phyloP scores from a whole-genome alignment of 2,113 vertebrate species.

The Austrofundulus limnaeus region DNA sequence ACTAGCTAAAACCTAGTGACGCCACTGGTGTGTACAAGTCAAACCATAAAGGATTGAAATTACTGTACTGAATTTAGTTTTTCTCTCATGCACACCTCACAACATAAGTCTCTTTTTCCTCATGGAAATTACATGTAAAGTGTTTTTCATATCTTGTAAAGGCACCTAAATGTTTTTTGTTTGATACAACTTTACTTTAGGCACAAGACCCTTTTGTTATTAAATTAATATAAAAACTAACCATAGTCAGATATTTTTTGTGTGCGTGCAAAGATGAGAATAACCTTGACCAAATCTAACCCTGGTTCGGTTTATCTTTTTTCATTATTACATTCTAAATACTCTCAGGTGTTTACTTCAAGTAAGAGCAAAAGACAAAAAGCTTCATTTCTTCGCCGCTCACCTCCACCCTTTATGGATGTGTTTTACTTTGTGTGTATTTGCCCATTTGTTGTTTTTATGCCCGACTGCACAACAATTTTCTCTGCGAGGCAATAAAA shows the following conservation, averaged over 20 bases:
- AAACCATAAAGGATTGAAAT: too few relatives aligned
- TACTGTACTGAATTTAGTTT: too few relatives aligned
- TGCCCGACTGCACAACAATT: slow-evolving; percentile 37
- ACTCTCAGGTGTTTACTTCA: slow-evolving; percentile 7
- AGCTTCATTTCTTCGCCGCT: slow-evolving; percentile 9
- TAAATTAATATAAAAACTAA: background rate
- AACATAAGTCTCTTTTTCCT: too few relatives aligned
- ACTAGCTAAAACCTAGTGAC: too few relatives aligned
- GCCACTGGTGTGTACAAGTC: too few relatives aligned
- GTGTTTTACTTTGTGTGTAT: background rate
- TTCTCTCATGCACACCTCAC: too few relatives aligned
- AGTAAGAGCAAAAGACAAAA: slow-evolving; percentile 14
- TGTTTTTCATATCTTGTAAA: background rate
- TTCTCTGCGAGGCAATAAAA: slow-evolving; percentile 45
- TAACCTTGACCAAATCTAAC: background rate
- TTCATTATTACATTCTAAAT: slow-evolving; percentile 21
- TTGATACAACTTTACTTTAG: background rate
- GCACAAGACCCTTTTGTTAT: background rate
- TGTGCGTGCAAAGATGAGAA: background rate
- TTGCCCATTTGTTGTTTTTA: slow-evolving; percentile 41
- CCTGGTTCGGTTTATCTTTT: background rate
- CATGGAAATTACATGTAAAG: background rate
- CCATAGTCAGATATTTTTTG: background rate
- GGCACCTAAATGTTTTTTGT: background rate
- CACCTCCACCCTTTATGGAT: slow-evolving; percentile 18